These are phyloP conservation scores for Etheostoma spectabile DNA, from an alignment of 2,113 vertebrate genomes.

Conservation along the genomic window DNA sequence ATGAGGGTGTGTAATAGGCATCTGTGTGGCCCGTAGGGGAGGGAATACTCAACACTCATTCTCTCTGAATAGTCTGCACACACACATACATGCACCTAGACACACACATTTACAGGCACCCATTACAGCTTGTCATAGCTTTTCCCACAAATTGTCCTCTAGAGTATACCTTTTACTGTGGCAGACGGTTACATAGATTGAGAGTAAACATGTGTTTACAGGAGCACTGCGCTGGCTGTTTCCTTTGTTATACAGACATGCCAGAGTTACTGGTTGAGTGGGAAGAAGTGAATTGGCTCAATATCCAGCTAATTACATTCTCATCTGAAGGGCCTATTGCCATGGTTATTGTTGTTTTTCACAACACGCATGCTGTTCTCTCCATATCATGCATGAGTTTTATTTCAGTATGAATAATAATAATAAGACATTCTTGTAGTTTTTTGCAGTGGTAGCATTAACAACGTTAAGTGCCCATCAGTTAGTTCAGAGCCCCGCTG, in stretches of 20 bases:
- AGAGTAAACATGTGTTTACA: constrained; percentile 78
- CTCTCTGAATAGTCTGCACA: constrained; percentile 51
- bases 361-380: constrained; percentile 33
- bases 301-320: constrained; percentile 40
- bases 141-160: constrained; percentile 77
- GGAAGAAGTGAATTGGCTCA: constrained; percentile 39
- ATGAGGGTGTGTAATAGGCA: constrained; percentile 80
- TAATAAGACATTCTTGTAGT: neutral
- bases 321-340: constrained; percentile 36
- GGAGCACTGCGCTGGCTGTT: constrained; percentile 59
- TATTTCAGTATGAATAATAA: constrained; percentile 16
- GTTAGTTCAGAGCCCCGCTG: constrained; percentile 13
- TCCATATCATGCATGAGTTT: constrained; percentile 31
- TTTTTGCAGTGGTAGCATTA: neutral
- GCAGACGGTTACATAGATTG: constrained; percentile 76
- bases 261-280: constrained; percentile 46
- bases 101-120: constrained; percentile 52
- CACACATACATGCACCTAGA: constrained; percentile 22
- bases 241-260: constrained; percentile 46
- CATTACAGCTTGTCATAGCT: constrained; percentile 75
- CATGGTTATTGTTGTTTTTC: constrained; percentile 51
- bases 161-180: constrained; percentile 75
- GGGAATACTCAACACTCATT: constrained; percentile 68
- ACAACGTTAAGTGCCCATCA: neutral
- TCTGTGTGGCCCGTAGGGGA: constrained; percentile 75